Conservation (phyloP, 2,113 vertebrate genomes). For the Psammodynastes pulverulentus region DNA sequence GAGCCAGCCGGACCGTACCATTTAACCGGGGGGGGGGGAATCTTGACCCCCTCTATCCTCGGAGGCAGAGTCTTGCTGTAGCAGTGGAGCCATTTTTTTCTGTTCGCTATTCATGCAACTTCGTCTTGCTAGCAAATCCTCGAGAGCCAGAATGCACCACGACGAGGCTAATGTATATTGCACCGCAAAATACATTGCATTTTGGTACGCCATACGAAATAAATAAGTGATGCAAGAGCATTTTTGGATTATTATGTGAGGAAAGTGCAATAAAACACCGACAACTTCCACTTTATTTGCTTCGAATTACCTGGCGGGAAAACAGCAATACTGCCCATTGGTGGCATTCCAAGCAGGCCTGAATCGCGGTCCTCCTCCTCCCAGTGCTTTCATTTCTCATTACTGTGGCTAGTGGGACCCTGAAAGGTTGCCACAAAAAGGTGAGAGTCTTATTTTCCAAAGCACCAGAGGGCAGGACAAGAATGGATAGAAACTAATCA, state of each 20-base stretch:
- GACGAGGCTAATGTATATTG: background rate
- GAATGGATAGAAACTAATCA: background rate
- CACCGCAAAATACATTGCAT: background rate
- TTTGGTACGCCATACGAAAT: background rate
- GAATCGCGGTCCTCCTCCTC: background rate
- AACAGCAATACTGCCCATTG: background rate
- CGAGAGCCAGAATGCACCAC: background rate
- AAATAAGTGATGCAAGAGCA: background rate
- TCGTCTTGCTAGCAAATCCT: background rate
- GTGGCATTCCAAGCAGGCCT: background rate
- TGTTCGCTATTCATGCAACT: background rate
- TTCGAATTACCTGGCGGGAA: background rate
- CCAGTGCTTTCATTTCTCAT: background rate
- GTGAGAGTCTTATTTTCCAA: background rate
- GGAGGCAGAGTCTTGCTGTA: background rate
- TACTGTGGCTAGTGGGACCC: background rate
- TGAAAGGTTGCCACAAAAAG: background rate
- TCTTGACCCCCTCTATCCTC: background rate
- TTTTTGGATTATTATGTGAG: background rate
- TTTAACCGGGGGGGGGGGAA: background rate
- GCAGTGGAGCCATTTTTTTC: background rate
- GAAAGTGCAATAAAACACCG: background rate
- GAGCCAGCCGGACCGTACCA: background rate
- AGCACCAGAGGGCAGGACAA: background rate
- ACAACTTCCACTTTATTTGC: background rate